phyloP scores from a whole-genome alignment of 1,140 invertebrate species.

The Drosophila sulfurigaster region DNA sequence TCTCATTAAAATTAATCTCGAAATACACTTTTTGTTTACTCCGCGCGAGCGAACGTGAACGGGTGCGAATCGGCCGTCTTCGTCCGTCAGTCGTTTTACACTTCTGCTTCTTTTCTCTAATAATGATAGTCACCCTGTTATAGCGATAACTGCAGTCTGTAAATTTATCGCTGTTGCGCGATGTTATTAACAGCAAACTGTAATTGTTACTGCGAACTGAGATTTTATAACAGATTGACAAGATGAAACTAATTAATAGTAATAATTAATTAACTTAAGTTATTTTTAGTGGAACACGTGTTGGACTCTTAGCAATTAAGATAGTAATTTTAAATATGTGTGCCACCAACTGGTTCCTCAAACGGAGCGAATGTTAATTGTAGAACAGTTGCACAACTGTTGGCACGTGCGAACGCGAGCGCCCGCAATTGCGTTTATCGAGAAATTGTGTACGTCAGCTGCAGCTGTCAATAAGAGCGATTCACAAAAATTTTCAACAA shows the following conservation, averaged over 20 bases:
- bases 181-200: conserved; percentile 14
- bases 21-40: conserved; percentile 56
- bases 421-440: conserved; percentile 16
- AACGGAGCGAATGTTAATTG: no score
- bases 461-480: conserved; percentile 44
- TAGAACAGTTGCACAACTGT: conserved; percentile 20
- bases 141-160: conserved; percentile 26
- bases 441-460: conserved; percentile 56
- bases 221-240: no score
- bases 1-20: conserved; percentile 54
- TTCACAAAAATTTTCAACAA: conserved; percentile 48
- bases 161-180: conserved; percentile 1
- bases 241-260: no score
- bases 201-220: not conserved
- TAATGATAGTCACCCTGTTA: conserved; percentile 31
- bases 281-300: no score
- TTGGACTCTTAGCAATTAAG: no score
- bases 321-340: no score
- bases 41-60: conserved; percentile 35
- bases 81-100: conserved; percentile 37
- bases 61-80: conserved; percentile 40
- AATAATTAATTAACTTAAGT: no score
- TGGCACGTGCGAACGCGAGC: conserved; percentile 10
- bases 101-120: conserved; percentile 34
- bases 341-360: no score